Conservation (phyloP, 2,113 vertebrate genomes). For the Cettia cetti region DNA sequence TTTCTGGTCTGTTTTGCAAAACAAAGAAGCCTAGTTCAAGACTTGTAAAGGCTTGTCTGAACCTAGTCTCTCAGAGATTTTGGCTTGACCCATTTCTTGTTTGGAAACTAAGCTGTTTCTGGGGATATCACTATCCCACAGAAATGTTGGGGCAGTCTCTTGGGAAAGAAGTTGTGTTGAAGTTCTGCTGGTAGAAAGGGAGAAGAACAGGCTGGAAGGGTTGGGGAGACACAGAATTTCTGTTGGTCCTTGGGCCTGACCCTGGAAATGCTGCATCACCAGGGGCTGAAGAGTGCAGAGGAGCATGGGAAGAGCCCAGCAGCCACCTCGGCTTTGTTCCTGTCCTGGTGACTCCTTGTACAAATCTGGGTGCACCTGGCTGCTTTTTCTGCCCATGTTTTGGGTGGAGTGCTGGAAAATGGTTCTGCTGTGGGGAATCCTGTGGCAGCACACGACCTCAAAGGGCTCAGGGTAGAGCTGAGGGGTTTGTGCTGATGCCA, state of each 20-base stretch:
- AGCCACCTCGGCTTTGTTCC: accelerated
- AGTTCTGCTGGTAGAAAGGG: not conserved
- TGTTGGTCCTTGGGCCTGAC: not conserved
- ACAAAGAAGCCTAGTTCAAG: not conserved
- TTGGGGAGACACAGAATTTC: not conserved
- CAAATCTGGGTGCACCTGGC: not conserved
- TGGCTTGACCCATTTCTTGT: not conserved
- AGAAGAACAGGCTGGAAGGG: not conserved
- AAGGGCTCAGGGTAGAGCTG: not conserved
- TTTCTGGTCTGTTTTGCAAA: slow-evolving; percentile 35
- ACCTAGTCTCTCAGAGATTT: not conserved
- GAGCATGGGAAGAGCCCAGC: not conserved
- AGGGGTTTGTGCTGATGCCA: not conserved
- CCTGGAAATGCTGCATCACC: not conserved
- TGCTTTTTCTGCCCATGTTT: not conserved
- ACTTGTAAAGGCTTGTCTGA: slow-evolving; percentile 10
- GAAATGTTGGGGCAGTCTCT: not conserved
- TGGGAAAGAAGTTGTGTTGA: not conserved
- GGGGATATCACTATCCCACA: not conserved
- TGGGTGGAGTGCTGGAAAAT: not conserved
- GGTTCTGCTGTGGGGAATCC: not conserved
- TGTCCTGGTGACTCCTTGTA: not conserved
- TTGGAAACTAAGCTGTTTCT: not conserved
- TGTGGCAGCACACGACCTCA: accelerated
- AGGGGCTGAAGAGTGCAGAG: not conserved